phyloP scores from a whole-genome alignment of 1,140 invertebrate species.

The Maniola jurtina region DNA sequence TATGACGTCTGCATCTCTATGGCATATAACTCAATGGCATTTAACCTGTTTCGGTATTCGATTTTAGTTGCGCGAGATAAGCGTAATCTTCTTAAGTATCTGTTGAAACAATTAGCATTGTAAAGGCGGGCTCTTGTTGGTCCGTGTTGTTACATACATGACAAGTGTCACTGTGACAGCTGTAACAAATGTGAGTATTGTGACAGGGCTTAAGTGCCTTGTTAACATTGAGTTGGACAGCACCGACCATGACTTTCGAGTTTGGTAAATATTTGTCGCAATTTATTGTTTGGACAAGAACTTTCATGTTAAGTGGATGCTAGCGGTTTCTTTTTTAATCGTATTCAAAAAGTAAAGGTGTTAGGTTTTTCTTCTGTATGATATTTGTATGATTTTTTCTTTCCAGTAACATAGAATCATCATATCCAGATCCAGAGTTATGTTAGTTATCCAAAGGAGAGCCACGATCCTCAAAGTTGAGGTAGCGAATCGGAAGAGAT shows the following conservation, averaged over 20 bases:
- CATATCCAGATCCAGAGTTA: too few species aligned
- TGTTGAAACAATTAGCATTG: constrained; percentile 15
- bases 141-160: neutral
- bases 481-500: too few species aligned
- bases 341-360: too few species aligned
- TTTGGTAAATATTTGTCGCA: constrained; percentile 8
- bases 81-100: constrained; percentile 2
- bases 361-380: too few species aligned
- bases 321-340: too few species aligned
- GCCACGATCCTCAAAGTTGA: too few species aligned
- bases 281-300: neutral
- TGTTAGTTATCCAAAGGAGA: too few species aligned
- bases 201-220: constrained; percentile 10
- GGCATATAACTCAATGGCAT: too few species aligned
- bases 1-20: too few species aligned
- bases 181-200: constrained; percentile 12
- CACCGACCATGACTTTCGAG: constrained; percentile 9
- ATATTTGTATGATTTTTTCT: too few species aligned
- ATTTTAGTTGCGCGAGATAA: constrained; percentile 4
- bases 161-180: constrained; percentile 13
- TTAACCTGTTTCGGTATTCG: neutral
- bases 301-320: constrained; percentile 1
- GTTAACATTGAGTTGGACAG: constrained; percentile 8
- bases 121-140: neutral
- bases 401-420: too few species aligned